phyloP scores from a whole-genome alignment of 2,113 vertebrate species.

The Chrysemys picta region DNA sequence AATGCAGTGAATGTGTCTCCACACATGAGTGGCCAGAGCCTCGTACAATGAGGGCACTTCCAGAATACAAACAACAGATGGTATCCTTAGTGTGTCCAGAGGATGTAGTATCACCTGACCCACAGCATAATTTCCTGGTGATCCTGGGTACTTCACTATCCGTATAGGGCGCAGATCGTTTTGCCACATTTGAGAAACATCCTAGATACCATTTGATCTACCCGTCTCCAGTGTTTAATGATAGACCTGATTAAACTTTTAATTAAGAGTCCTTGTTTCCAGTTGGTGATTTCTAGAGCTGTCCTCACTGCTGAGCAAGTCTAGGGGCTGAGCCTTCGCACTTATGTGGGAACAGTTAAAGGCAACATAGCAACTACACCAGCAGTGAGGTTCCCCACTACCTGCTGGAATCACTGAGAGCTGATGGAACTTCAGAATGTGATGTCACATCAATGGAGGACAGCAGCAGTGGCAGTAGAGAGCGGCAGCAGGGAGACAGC shows the following conservation, averaged over 20 bases:
- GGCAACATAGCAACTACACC: background rate
- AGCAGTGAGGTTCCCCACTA: background rate
- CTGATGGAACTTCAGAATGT: no score
- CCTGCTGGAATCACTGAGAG: background rate
- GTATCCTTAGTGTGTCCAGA: background rate
- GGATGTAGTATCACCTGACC: conserved; percentile 81
- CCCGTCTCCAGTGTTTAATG: background rate
- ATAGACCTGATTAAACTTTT: background rate
- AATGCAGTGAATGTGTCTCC: background rate
- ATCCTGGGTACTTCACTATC: conserved; percentile 90
- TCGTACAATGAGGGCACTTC: background rate
- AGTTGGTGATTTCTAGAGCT: background rate
- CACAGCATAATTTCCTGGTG: conserved; percentile 85
- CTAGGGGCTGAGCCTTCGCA: no score
- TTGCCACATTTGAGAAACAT: conserved; percentile 91
- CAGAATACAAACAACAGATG: background rate
- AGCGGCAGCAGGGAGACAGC: no score
- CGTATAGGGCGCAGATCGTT: conserved; percentile 89
- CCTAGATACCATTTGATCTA: background rate
- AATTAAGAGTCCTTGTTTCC: background rate
- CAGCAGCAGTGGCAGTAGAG: no score
- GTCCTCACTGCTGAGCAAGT: background rate
- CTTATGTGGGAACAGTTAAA: background rate
- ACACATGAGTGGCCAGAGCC: background rate
- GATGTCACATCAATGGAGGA: no score